These are phyloP conservation scores for Pristionchus fissidentatus DNA, from an alignment of 2,888 invertebrate genomes.

Conservation along the genomic window DNA sequence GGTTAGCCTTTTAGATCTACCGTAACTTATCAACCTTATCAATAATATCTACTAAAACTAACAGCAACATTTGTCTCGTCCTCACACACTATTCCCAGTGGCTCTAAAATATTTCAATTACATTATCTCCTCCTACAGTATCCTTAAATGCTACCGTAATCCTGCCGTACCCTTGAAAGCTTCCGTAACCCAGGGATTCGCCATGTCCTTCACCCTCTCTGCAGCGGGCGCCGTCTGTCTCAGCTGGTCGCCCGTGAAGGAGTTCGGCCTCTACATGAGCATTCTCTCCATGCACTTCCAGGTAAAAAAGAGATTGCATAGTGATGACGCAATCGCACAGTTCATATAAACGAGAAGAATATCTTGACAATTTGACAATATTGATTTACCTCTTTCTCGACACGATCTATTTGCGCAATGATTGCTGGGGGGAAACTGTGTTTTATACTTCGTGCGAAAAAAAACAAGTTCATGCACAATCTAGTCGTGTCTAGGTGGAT, in stretches of 20 bases:
- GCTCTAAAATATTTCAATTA: background rate
- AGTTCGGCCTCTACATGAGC: slow-evolving; percentile 44
- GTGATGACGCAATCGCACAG: too few species aligned
- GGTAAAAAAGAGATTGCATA: too few species aligned
- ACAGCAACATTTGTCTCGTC: background rate
- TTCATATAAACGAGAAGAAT: too few species aligned
- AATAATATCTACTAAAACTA: background rate
- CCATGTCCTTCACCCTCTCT: slow-evolving; percentile 46
- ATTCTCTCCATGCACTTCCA: slow-evolving; percentile 48
- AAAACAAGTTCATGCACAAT: too few species aligned
- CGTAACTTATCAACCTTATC: background rate
- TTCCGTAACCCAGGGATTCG: slow-evolving; percentile 35
- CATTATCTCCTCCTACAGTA: background rate
- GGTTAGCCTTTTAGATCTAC: background rate
- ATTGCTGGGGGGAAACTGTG: too few species aligned
- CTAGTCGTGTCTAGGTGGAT: too few species aligned
- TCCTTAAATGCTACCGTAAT: background rate
- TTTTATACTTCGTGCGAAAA: too few species aligned
- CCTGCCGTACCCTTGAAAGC: background rate
- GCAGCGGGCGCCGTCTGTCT: slow-evolving; percentile 38
- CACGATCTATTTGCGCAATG: too few species aligned
- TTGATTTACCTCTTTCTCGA: too few species aligned
- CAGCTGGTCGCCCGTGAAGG: slow-evolving; percentile 41
- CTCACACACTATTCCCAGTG: background rate
- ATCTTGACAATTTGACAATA: too few species aligned